Conservation (phyloP, 2,113 vertebrate genomes). For the Dunckerocampus dactyliophorus region DNA sequence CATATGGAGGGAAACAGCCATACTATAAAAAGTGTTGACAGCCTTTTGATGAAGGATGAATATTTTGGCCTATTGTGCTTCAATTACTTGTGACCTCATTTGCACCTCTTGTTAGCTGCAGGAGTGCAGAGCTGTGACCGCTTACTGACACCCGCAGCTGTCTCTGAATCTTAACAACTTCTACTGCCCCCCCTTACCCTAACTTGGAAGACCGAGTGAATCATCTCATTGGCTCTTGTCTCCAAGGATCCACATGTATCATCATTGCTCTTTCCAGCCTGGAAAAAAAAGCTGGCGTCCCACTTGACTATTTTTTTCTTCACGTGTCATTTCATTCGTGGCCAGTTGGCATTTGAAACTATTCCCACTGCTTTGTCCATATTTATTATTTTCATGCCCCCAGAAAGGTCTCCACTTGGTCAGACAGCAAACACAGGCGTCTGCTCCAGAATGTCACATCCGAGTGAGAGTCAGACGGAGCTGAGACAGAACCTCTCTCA, state of each 20-base stretch:
- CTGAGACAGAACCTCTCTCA: slow-evolving; percentile 38
- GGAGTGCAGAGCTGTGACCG: slow-evolving; percentile 47
- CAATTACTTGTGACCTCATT: slow-evolving; percentile 31
- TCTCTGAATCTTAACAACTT: slow-evolving; percentile 36
- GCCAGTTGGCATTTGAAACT: slow-evolving; percentile 28
- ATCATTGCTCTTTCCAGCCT: slow-evolving; percentile 35
- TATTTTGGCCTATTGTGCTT: slow-evolving; percentile 18
- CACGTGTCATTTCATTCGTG: slow-evolving; percentile 35
- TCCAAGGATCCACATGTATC: slow-evolving; percentile 44
- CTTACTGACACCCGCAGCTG: slow-evolving; percentile 59
- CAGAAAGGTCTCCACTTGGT: slow-evolving; percentile 24
- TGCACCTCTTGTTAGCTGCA: slow-evolving; percentile 26
- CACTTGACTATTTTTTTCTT: slow-evolving; percentile 21
- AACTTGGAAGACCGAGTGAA: slow-evolving; percentile 45
- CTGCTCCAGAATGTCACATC: slow-evolving; percentile 57
- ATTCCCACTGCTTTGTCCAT: slow-evolving; percentile 15
- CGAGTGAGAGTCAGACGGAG: slow-evolving; percentile 48
- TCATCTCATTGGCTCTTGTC: slow-evolving; percentile 46
- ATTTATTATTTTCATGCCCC: slow-evolving; percentile 12
- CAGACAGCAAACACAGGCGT: slow-evolving; percentile 55
- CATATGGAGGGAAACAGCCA: background rate
- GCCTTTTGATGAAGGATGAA: slow-evolving; percentile 17
- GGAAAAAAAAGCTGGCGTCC: slow-evolving; percentile 40
- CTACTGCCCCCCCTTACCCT: slow-evolving; percentile 9
- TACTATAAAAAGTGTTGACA: slow-evolving; percentile 1